Evolutionary conservation across 2,888 invertebrate species (phyloP).

Genomic region (Leucophenga maculata): DNA sequence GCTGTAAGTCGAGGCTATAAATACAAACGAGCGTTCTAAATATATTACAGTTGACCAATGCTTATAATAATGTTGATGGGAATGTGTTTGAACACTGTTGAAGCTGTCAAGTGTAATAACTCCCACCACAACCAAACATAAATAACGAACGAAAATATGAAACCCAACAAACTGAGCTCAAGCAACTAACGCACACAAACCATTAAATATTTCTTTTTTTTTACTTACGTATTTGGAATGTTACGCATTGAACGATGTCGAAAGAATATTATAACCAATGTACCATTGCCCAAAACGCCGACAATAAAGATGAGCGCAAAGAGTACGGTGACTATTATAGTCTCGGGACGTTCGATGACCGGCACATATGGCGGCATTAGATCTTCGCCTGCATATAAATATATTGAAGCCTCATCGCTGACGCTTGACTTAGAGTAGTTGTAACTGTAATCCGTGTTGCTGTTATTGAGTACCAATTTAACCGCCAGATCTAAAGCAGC

Average conservation of each 20-base stretch:
- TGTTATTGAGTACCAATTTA: constrained; percentile 39
- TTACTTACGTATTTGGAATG: constrained; percentile 88
- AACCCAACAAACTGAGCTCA: neutral
- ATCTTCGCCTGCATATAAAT: constrained; percentile 8
- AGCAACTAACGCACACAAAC: neutral
- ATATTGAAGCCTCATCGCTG: constrained; percentile 28
- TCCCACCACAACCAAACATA: too few species aligned
- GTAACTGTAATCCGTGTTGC: constrained; percentile 8
- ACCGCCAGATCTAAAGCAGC: constrained; percentile 29
- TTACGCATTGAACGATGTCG: constrained; percentile 90
- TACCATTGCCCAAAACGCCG: constrained; percentile 91
- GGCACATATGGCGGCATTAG: constrained; percentile 74
- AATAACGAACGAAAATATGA: too few species aligned
- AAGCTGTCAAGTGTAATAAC: too few species aligned
- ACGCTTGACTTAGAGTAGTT: neutral
- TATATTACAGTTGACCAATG: too few species aligned
- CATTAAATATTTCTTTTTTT: constrained; percentile 10
- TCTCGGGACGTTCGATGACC: constrained; percentile 83
- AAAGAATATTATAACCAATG: constrained; percentile 86
- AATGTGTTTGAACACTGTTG: too few species aligned
- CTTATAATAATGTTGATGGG: too few species aligned
- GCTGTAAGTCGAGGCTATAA: too few species aligned
- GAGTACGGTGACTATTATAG: constrained; percentile 88
- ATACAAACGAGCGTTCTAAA: neutral
- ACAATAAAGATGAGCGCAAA: constrained; percentile 90